A percentile compares a stretch with the other conserved stretches of the same genome.
Conservation (phyloP, 2,113 vertebrate species). For the Pterophyllum scalare region DNA sequence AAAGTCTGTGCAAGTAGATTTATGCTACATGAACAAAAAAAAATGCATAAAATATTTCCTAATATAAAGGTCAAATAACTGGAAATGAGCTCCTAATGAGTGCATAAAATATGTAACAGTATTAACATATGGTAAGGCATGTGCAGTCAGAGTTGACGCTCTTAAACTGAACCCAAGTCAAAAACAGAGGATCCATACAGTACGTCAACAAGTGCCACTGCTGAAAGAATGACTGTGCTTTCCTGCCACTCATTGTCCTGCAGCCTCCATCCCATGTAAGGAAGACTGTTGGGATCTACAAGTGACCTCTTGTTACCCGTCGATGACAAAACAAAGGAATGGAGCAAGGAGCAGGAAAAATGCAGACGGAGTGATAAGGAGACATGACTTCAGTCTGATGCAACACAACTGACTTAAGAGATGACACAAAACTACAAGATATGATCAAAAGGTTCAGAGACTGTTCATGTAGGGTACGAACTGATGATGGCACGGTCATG, state of each 20-base stretch:
- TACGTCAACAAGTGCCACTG: slow-evolving; percentile 18
- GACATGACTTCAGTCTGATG: slow-evolving; percentile 28
- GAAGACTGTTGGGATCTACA: slow-evolving; percentile 65
- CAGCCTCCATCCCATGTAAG: slow-evolving; percentile 47
- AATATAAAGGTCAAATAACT: background rate
- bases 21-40: background rate
- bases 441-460: background rate
- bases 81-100: background rate
- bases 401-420: slow-evolving; percentile 2
- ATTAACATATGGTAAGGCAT: slow-evolving; percentile 6
- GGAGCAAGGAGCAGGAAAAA: slow-evolving; percentile 29
- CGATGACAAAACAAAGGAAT: slow-evolving; percentile 31
- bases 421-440: background rate
- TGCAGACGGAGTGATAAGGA: slow-evolving; percentile 5
- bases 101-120: background rate
- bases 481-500: background rate
- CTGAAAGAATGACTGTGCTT: slow-evolving; percentile 52
- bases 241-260: slow-evolving; percentile 58
- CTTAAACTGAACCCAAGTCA: background rate
- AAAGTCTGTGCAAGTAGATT: background rate
- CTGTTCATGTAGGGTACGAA: background rate
- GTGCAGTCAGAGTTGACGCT: background rate
- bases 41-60: no score
- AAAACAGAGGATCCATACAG: background rate
- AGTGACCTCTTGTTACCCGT: slow-evolving; percentile 65